Evolutionary conservation across 2,888 invertebrate genomes (phyloP), one percentile per base, ranked within the genome.

Genomic region (Eristalis tenax): DNA sequence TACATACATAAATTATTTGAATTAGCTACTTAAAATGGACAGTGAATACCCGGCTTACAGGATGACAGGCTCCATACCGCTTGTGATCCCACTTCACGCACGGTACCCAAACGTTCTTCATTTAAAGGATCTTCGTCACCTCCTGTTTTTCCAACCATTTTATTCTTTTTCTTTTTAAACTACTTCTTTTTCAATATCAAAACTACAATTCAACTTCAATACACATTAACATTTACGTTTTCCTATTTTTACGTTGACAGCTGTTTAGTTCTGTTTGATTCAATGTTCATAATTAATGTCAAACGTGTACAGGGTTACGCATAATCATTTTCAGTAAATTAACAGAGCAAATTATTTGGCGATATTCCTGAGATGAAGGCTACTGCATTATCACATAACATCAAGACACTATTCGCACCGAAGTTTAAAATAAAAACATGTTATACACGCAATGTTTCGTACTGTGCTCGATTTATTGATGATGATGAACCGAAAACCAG

Each of bases 61-160:
- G 99, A 99, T 0, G 99, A 99, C 76, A 99, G 94, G 90, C 98
- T 98, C 99, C 99, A 99, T 90, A 99, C 98, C 1, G 99, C 99
- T 92, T 97, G 97, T 90, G 96, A 95, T 26, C 98, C 98, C 28
- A 99, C 97, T 94, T 99, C 98, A 13, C 96, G 93, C 0, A 96
- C 94, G 88, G 94, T 94, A 1, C 93, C 93, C 0, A 91, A 86
- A 2, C 93, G 90, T 80, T 93, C 93, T 70, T 91, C 92, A n/a
- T 90, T 90, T 4, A 92, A 65, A 3, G 93, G 93, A 89, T 93
- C 93, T 66, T 93, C 92, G 13, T 92, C 91, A 1, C 88, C 89
- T 13, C 89, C 89, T 32, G 79, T 89, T 88, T 90, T 91, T 4
- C 85, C 89, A 32, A 89, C 86, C 88, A 88, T 89, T 63, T 40